Conservation (phyloP, 2,888 invertebrate species). For the Oxyscelio sp. region DNA sequence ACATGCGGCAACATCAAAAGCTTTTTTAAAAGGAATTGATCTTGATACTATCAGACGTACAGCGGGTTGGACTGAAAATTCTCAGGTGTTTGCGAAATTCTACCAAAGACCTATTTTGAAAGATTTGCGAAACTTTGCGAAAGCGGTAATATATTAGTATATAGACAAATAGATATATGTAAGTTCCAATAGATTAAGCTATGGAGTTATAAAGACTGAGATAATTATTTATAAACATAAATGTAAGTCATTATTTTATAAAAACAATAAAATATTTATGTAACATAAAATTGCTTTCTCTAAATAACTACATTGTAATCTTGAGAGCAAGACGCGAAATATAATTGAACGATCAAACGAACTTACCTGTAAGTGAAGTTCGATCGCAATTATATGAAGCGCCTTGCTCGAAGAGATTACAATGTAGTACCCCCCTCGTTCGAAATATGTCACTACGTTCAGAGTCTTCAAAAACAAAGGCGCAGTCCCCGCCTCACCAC, state of each 20-base stretch:
- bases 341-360: too few species aligned
- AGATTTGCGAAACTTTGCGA: neutral
- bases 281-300: constrained; percentile 15
- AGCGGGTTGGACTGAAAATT: constrained; percentile 9
- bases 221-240: too few species aligned
- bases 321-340: constrained; percentile 2
- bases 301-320: constrained; percentile 22
- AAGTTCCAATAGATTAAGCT: too few species aligned
- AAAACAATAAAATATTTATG: neutral
- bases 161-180: neutral
- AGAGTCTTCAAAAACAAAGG: too few species aligned
- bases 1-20: neutral
- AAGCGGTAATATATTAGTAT: neutral
- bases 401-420: too few species aligned
- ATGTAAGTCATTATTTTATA: too few species aligned
- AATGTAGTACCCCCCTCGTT: too few species aligned
- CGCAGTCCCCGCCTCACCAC: too few species aligned
- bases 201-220: too few species aligned
- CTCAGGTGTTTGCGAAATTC: constrained; percentile 12
- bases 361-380: too few species aligned
- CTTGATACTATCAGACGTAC: constrained; percentile 1
- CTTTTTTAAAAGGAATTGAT: neutral
- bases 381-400: too few species aligned
- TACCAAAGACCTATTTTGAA: constrained; percentile 1
- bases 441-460: too few species aligned